Conservation (phyloP, 2,113 vertebrate genomes). For the Hylia prasina region DNA sequence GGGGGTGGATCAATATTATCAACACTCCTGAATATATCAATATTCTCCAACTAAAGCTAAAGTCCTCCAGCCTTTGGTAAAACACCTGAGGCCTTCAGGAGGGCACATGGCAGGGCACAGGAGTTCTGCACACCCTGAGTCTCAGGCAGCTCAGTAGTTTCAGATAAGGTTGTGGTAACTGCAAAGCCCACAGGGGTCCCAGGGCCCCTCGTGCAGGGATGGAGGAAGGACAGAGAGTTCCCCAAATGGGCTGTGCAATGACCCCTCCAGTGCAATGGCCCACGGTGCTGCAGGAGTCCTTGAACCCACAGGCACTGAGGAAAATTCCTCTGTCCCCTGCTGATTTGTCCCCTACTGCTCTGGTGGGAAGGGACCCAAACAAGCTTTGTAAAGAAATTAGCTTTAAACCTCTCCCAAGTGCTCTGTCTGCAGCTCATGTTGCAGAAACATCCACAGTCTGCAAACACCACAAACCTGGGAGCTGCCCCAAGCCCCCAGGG, state of each 20-base stretch:
- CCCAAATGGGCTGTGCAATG: background rate
- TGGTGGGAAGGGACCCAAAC: too few relatives aligned
- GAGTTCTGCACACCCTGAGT: fast-evolving
- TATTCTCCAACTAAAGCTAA: background rate
- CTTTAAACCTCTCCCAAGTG: background rate
- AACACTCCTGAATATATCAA: background rate
- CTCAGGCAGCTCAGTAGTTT: background rate
- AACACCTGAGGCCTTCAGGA: background rate
- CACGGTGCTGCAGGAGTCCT: background rate
- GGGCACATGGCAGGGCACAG: background rate
- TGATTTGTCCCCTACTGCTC: background rate
- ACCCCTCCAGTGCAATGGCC: background rate
- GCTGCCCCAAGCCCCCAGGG: background rate
- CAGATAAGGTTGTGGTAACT: background rate
- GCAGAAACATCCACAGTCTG: background rate
- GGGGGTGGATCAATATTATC: background rate
- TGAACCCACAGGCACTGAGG: background rate
- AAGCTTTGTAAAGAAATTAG: background rate
- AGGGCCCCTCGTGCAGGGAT: background rate
- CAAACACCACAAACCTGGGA: background rate
- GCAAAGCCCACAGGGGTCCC: background rate
- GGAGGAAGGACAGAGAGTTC: background rate
- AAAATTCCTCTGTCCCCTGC: background rate
- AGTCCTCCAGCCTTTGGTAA: background rate
- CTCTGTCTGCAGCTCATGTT: background rate